Base-by-base conservation (phyloP, 2,888 invertebrate species). In the Venusia cambrica region DNA sequence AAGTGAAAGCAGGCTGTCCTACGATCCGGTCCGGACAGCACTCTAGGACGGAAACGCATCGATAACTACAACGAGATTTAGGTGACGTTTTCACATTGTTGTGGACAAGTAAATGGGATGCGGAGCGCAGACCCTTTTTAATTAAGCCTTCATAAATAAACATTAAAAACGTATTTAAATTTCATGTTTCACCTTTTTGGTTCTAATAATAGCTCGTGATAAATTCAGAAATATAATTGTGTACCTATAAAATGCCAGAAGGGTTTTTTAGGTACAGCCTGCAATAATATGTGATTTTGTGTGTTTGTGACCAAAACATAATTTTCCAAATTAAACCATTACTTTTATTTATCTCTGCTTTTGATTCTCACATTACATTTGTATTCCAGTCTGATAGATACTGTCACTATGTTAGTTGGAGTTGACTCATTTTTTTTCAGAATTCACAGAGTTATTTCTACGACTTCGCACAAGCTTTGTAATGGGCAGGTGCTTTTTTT, bases 1-100 rank as follows among this genome's bases (percentile, higher is more conserved):
- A 44, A 62, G 78, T 75, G 78, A 81, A 77, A 80, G 78, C 75
- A 61, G 57, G 47, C 51, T 57, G 52, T 56, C 52, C 43, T 48
- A 21, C 33, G 16, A 25, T 34, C 38, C 51, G 45, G 38, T 48
- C 30, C 33, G 28, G 32, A 21, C 28, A 33, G 39, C 53, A 48
- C 34, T 48, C 44, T 37, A 41, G 30, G 41, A 44, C 30, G 38
- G 33, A 47, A 46, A 45, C 31, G 34, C 44, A 39, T 44, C 35
- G 40, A 39, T 39, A 50, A 45, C 37, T 41, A 37, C 22, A 38
- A 48, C 40, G 38, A 38, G 29, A 42, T 44, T 51, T 44, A 30
- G 21, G 19, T 51, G 40, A 47, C 38, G 21, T 45, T 24, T 35
- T 43, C 31, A 48, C 39, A 48, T 44, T 45, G 45, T 45, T 38